Conservation (phyloP, 2,888 invertebrate species). For the Atrina japonica region DNA sequence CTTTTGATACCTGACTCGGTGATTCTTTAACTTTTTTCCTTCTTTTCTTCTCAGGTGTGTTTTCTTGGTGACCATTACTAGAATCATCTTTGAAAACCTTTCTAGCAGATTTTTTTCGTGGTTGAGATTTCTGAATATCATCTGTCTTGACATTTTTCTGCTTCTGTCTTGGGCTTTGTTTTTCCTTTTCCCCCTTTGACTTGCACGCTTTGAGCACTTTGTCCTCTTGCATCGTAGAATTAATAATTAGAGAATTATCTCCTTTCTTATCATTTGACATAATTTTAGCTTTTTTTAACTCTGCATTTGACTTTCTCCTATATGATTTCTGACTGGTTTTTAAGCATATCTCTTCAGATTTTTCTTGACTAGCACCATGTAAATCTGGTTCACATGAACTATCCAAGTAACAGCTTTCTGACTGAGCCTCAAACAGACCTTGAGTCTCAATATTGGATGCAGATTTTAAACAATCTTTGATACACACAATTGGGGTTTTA, state of each 20-base stretch:
- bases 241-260: no score
- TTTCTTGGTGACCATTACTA: background rate
- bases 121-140: background rate
- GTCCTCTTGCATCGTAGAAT: background rate
- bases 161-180: background rate
- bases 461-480: background rate
- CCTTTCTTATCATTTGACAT: no score
- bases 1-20: no score
- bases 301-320: no score
- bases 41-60: background rate
- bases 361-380: no score
- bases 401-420: no score
- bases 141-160: constrained; percentile 1
- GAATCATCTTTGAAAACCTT: background rate
- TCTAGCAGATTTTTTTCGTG: background rate
- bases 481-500: constrained; percentile 11
- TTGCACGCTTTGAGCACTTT: background rate
- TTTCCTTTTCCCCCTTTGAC: background rate
- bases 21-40: background rate
- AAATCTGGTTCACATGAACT: no score
- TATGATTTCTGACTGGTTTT: no score
- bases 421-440: no score
- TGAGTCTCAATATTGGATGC: no score
- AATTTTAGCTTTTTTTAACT: no score
- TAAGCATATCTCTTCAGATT: no score